Evolutionary conservation across 53 echinoderm and acorn worm species (phyloP).

Genomic region (Holothuria leucospilota): DNA sequence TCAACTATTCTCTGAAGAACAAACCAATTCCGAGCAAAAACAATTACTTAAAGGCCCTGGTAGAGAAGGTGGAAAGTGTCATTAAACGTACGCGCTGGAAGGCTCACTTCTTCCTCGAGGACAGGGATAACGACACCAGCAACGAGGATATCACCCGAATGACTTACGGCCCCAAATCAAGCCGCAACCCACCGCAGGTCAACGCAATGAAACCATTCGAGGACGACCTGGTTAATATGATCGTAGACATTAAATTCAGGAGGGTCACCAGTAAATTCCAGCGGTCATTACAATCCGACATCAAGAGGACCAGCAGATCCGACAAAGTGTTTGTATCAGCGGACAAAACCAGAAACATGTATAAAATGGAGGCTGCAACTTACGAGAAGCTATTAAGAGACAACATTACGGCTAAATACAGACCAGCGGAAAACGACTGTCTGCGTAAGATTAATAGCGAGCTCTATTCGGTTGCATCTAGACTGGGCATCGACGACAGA

Average conservation of each 20-base stretch:
- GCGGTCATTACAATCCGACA: too few species aligned
- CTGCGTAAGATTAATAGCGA: neutral
- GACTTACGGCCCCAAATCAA: conserved; percentile 6
- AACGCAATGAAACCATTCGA: conserved; percentile 20
- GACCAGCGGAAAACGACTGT: conserved; percentile 2
- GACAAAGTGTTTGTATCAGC: neutral
- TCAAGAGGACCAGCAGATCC: too few species aligned
- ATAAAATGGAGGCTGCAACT: conserved; percentile 6
- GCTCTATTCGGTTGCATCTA: neutral
- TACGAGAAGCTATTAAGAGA: conserved; percentile 14
- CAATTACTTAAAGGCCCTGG: too few species aligned
- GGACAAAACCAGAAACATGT: too few species aligned
- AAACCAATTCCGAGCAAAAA: neutral
- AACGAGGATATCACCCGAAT: conserved; percentile 2
- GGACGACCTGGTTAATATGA: conserved; percentile 20
- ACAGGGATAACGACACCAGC: conserved; percentile 11
- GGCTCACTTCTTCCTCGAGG: conserved; percentile 6
- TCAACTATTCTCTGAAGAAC: too few species aligned
- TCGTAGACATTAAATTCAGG: conserved; percentile 16
- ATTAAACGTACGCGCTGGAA: conserved; percentile 6
- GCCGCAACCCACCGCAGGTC: conserved; percentile 8
- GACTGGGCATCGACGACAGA: conserved; percentile 10
- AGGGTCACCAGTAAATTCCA: too few species aligned
- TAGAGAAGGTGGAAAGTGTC: neutral
- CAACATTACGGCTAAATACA: conserved; percentile 22